phyloP scores from a whole-genome alignment of 2,797 vertebrate species.

The Spheniscus humboldti region DNA sequence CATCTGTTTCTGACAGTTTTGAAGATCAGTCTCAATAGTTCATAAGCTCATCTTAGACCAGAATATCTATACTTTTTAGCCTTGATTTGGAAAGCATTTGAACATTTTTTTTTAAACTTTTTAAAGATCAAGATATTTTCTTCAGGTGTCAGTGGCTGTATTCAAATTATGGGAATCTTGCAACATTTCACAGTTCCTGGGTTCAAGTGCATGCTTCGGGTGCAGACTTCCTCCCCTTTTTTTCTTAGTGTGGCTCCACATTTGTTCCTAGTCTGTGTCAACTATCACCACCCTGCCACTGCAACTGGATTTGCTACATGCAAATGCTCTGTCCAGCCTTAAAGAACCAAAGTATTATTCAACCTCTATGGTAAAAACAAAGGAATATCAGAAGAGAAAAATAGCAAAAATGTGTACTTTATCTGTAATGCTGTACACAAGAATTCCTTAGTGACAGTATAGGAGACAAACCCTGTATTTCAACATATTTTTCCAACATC shows the following conservation, averaged over 20 bases:
- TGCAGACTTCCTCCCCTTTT: neutral
- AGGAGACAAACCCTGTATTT: neutral
- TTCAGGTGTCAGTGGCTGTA: neutral
- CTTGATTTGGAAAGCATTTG: neutral
- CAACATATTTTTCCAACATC: neutral
- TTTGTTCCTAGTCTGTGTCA: neutral
- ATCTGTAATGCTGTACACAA: neutral
- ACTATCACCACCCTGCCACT: neutral
- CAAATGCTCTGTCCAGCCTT: neutral
- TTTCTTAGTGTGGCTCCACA: neutral
- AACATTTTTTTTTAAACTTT: neutral
- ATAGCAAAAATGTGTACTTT: neutral
- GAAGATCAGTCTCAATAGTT: neutral
- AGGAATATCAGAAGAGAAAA: neutral
- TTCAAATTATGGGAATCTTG: neutral
- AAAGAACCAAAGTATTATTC: neutral
- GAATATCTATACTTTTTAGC: neutral
- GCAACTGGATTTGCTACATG: neutral
- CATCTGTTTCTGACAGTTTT: neutral
- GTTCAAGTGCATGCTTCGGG: neutral
- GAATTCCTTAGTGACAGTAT: neutral
- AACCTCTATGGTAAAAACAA: neutral
- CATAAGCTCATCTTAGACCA: neutral
- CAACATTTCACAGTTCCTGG: neutral
- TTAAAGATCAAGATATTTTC: neutral